A percentile compares a stretch with the other conserved stretches of the same genome.
These are phyloP conservation scores for Planococcus citri DNA, from an alignment of 1,140 invertebrate genomes.

Conservation along the genomic window DNA sequence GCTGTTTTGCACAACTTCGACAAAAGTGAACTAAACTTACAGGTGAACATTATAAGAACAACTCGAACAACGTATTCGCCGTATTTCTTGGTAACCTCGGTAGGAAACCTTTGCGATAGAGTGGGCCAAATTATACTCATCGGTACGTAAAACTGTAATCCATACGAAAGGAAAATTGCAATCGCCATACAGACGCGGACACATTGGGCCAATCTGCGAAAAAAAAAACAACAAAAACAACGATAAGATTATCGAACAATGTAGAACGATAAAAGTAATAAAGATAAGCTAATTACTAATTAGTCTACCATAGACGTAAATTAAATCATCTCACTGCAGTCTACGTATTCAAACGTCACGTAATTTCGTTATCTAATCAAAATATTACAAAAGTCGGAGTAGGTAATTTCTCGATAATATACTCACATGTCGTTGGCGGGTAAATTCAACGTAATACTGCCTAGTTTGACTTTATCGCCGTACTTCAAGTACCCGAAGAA, in stretches of 20 bases:
- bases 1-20: no score
- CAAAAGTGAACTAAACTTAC: slow-evolving; percentile 43
- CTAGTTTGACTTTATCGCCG: slow-evolving; percentile 53
- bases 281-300: neutral
- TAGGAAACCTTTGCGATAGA: slow-evolving; percentile 24
- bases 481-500: slow-evolving; percentile 87
- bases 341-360: no score
- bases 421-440: slow-evolving; percentile 58
- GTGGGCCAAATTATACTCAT: slow-evolving; percentile 67
- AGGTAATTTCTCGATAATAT: neutral
- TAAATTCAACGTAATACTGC: slow-evolving; percentile 75
- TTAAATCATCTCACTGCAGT: no score
- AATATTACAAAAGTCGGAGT: no score
- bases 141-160: slow-evolving; percentile 85
- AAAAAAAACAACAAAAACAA: neutral
- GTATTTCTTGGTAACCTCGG: slow-evolving; percentile 35
- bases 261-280: neutral
- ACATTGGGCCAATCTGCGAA: slow-evolving; percentile 60
- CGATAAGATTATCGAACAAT: neutral
- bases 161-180: slow-evolving; percentile 75
- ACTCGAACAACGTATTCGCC: slow-evolving; percentile 56
- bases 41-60: slow-evolving; percentile 59
- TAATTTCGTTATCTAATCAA: no score
- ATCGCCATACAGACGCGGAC: slow-evolving; percentile 71
- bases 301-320: no score